Evolutionary conservation across 2,797 vertebrate species (phyloP).

Genomic region (Neolamprologus multifasciatus): DNA sequence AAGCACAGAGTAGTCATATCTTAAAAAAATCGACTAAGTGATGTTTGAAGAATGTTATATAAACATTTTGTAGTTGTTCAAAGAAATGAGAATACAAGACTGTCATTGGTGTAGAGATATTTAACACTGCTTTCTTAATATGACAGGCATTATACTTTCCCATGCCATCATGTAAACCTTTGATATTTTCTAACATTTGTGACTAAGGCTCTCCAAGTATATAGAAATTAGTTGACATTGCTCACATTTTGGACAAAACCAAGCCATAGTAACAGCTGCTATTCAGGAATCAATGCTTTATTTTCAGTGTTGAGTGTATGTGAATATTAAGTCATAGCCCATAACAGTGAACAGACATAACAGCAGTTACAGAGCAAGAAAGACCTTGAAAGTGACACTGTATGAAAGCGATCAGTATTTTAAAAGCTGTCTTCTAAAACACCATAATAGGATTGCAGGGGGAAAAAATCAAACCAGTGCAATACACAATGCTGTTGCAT

Average conservation of each 20-base stretch:
- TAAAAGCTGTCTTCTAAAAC: neutral
- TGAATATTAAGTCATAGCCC: constrained; percentile 25
- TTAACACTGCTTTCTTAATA: neutral
- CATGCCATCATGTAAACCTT: neutral
- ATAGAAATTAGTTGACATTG: neutral
- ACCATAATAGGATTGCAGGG: neutral
- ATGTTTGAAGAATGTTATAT: neutral
- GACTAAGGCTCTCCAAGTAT: neutral
- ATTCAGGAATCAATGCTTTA: constrained; percentile 50
- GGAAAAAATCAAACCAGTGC: neutral
- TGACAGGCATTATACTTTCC: neutral
- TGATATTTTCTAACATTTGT: neutral
- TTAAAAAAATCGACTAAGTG: fast-evolving
- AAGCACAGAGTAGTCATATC: neutral
- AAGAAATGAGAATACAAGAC: neutral
- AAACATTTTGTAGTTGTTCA: neutral
- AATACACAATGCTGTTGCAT: neutral
- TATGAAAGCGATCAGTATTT: neutral
- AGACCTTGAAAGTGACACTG: constrained; percentile 19
- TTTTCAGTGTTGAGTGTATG: constrained; percentile 34
- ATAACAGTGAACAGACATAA: constrained; percentile 34
- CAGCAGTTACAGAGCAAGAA: constrained; percentile 33
- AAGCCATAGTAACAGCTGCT: neutral
- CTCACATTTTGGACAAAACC: neutral
- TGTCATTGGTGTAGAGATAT: neutral